Percentiles rank a stretch among this genome's conserved stretches.
Conservation (phyloP, 1,140 invertebrate genomes). For the Halyomorpha halys region DNA sequence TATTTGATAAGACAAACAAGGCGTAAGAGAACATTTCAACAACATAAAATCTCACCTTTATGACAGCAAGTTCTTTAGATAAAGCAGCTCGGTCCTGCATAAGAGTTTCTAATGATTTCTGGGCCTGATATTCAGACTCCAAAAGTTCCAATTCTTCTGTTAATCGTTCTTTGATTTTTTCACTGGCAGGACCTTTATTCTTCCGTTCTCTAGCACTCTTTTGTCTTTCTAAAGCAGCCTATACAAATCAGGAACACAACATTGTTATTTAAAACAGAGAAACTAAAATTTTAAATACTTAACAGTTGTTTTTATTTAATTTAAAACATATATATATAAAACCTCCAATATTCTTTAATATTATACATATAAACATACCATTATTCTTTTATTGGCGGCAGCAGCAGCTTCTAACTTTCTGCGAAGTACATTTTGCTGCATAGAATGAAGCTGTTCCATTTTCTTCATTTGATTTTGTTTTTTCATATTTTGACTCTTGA, state of each 20-base stretch:
- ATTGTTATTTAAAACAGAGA: neutral
- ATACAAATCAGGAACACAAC: slow-evolving; percentile 18
- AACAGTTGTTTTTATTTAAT: neutral
- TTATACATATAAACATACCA: no score
- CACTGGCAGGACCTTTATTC: slow-evolving; percentile 35
- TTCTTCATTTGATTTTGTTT: slow-evolving; percentile 65
- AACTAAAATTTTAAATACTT: neutral
- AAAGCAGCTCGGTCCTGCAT: slow-evolving; percentile 57
- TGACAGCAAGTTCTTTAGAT: slow-evolving; percentile 38
- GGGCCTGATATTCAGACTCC: slow-evolving; percentile 59
- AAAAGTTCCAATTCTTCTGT: slow-evolving; percentile 64
- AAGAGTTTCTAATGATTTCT: slow-evolving; percentile 59
- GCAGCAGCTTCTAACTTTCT: slow-evolving; percentile 76
- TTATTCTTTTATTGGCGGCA: slow-evolving; percentile 66
- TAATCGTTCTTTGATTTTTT: slow-evolving; percentile 45
- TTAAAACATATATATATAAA: neutral
- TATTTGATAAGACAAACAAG: no score
- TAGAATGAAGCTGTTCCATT: slow-evolving; percentile 62
- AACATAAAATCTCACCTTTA: neutral
- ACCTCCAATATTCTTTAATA: no score
- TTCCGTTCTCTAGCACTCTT: slow-evolving; percentile 39
- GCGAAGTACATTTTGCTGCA: slow-evolving; percentile 73
- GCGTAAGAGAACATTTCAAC: no score
- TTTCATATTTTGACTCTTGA: slow-evolving; percentile 70
- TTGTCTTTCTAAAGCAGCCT: slow-evolving; percentile 42